Evolutionary conservation across 2,113 vertebrate genomes (phyloP).

Genomic region (Ovis canadensis): DNA sequence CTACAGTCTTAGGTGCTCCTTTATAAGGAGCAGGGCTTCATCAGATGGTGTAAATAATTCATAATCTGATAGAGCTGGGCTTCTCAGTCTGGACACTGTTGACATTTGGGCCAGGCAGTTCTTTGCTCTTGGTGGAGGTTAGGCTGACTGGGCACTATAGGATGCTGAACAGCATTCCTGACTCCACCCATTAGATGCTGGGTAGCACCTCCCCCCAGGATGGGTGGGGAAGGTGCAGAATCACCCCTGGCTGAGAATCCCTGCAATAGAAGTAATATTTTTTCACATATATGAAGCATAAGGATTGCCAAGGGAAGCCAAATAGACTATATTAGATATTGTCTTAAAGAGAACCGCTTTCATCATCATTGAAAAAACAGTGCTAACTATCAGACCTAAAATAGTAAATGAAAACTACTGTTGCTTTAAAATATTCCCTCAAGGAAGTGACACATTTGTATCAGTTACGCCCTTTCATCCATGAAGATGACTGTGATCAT

Average conservation of each 20-base stretch:
- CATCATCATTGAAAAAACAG: neutral
- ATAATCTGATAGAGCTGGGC: neutral
- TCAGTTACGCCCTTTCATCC: neutral
- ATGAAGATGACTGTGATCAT: neutral
- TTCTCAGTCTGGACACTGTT: neutral
- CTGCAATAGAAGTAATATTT: neutral
- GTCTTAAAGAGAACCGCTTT: neutral
- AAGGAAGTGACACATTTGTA: neutral
- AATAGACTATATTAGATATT: neutral
- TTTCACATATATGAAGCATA: neutral
- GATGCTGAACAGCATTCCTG: neutral
- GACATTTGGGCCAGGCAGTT: neutral
- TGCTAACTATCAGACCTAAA: constrained; percentile 1
- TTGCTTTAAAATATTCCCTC: neutral
- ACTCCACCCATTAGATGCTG: neutral
- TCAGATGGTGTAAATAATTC: neutral
- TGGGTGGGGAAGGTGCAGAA: neutral
- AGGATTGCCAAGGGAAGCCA: neutral
- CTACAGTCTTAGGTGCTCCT: neutral
- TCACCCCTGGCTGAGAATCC: neutral
- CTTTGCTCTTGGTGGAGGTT: neutral
- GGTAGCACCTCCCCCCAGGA: neutral
- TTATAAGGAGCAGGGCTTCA: neutral
- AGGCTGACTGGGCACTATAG: neutral
- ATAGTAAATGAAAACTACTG: neutral